These are phyloP conservation scores for Drosophila stalkeri DNA, from an alignment of 2,888 invertebrate species.

Conservation along the genomic window DNA sequence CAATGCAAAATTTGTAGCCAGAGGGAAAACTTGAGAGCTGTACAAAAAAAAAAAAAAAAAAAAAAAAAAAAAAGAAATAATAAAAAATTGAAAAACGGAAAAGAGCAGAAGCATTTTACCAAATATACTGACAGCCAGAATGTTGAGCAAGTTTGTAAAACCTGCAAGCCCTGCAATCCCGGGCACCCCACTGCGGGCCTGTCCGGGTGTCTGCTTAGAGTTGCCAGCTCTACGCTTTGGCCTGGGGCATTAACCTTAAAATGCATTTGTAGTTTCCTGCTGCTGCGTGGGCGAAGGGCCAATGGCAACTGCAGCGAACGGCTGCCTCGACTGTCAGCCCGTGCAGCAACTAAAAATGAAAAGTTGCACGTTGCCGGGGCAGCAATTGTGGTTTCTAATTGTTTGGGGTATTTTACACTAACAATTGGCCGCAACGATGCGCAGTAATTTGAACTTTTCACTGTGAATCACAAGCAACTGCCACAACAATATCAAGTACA, in stretches of 20 bases:
- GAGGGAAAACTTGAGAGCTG: conserved; percentile 30
- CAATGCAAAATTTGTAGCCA: conserved; percentile 12
- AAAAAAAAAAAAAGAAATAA: neutral
- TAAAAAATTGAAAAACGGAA: neutral
- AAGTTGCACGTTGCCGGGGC: conserved; percentile 64
- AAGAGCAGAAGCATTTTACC: conserved; percentile 54
- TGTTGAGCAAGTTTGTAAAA: conserved; percentile 73
- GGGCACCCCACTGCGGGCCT: neutral
- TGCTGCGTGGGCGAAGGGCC: conserved; percentile 21
- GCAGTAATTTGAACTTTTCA: conserved; percentile 62
- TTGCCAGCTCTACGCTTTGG: conserved; percentile 39
- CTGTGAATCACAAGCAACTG: conserved; percentile 6
- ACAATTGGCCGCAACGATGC: conserved; percentile 76
- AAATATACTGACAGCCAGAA: conserved; percentile 68
- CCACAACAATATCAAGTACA: conserved; percentile 8
- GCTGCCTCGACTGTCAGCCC: conserved; percentile 36
- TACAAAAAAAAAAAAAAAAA: neutral
- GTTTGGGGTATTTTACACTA: conserved; percentile 77
- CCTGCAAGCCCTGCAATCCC: conserved; percentile 13
- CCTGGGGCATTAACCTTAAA: conserved; percentile 72
- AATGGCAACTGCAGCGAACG: conserved; percentile 26
- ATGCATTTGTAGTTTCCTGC: conserved; percentile 63
- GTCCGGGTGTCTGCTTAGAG: conserved; percentile 30
- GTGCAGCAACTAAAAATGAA: conserved; percentile 65
- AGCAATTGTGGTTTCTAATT: conserved; percentile 78